A percentile compares a stretch with the other conserved stretches of the same genome.
phyloP scores from a whole-genome alignment of 2,888 invertebrate species.

The Chrysomela aeneicollis region DNA sequence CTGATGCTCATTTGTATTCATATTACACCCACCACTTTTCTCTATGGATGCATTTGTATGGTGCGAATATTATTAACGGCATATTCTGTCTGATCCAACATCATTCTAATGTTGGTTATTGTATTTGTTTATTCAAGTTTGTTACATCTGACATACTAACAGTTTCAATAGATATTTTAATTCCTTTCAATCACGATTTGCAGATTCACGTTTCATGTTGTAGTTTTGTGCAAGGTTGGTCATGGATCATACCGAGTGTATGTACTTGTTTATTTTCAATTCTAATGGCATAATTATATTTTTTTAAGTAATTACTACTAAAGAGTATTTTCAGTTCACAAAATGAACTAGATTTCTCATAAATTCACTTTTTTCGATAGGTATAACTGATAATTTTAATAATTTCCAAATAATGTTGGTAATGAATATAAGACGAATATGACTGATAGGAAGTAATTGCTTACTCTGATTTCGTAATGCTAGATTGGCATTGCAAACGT shows the following conservation, averaged over 20 bases:
- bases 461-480: neutral
- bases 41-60: neutral
- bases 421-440: neutral
- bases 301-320: too few relatives aligned
- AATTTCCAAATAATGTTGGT: too few relatives aligned
- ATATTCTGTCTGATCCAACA: neutral
- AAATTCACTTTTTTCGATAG: too few relatives aligned
- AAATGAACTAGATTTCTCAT: too few relatives aligned
- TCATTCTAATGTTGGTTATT: neutral
- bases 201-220: neutral
- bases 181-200: neutral
- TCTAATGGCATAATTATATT: too few relatives aligned
- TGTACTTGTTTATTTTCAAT: too few relatives aligned
- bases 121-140: neutral
- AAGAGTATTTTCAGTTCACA: too few relatives aligned
- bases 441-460: neutral
- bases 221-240: conserved; percentile 4
- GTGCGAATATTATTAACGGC: neutral
- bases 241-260: neutral
- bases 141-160: conserved; percentile 1
- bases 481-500: neutral
- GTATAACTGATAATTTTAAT: too few relatives aligned
- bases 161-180: neutral
- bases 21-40: neutral
- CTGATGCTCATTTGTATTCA: neutral